Conservation (phyloP, 1,140 invertebrate genomes). For the Drosophila auraria region DNA sequence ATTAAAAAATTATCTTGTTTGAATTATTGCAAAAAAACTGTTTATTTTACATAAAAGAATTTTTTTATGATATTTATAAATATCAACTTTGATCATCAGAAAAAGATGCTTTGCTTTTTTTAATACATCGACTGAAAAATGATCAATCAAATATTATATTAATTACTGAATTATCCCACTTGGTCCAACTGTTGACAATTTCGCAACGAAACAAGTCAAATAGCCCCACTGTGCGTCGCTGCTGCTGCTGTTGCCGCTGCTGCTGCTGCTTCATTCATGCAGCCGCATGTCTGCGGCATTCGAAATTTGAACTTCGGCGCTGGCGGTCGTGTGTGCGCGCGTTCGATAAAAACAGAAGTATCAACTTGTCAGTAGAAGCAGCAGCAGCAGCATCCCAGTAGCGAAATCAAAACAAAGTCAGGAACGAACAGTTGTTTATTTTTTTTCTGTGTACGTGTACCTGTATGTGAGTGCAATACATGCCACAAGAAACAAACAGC, state of each 20-base stretch:
- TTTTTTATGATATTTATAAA: too few relatives aligned
- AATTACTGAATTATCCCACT: too few relatives aligned
- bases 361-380: slow-evolving; percentile 19
- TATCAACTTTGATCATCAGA: too few relatives aligned
- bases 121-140: too few relatives aligned
- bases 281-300: slow-evolving; percentile 40
- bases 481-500: slow-evolving; percentile 56
- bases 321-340: slow-evolving; percentile 78
- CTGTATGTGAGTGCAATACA: slow-evolving; percentile 35
- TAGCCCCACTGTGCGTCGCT: slow-evolving; percentile 8
- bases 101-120: too few relatives aligned
- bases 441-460: slow-evolving; percentile 52
- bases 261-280: slow-evolving; percentile 19
- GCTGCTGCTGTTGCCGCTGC: background rate
- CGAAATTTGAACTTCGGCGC: slow-evolving; percentile 80
- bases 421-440: slow-evolving; percentile 42
- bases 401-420: slow-evolving; percentile 40
- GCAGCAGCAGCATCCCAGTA: slow-evolving; percentile 17
- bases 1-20: too few relatives aligned
- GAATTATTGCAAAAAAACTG: too few relatives aligned
- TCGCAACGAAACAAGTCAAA: too few relatives aligned
- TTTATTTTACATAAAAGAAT: too few relatives aligned
- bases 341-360: slow-evolving; percentile 47
- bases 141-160: too few relatives aligned
- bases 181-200: too few relatives aligned